Evolutionary conservation across 2,888 invertebrate genomes (phyloP).

Genomic region (Epsilonema sp.): DNA sequence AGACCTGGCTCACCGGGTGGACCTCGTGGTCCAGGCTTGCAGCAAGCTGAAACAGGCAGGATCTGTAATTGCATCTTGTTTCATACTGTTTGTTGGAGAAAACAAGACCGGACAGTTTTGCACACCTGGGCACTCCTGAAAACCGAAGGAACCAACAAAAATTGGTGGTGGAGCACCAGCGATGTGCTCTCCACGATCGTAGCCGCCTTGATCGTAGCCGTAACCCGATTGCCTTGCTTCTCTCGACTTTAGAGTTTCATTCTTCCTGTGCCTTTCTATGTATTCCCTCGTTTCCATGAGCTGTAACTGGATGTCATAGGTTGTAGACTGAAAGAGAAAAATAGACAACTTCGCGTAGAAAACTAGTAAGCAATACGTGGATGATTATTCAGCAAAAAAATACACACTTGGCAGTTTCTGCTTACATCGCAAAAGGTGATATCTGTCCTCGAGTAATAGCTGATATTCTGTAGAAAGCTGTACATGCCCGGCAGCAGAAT

Average conservation of each 20-base stretch:
- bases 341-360: too few species aligned
- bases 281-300: slow-evolving; percentile 15
- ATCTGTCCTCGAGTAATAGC: slow-evolving; percentile 18
- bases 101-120: neutral
- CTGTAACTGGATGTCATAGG: slow-evolving; percentile 20
- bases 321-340: too few species aligned
- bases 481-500: slow-evolving; percentile 24
- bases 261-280: neutral
- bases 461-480: slow-evolving; percentile 23
- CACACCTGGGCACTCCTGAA: slow-evolving; percentile 26
- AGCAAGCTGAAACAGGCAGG: slow-evolving; percentile 18
- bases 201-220: too few species aligned
- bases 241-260: too few species aligned
- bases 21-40: slow-evolving; percentile 23
- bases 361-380: too few species aligned
- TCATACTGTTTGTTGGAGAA: neutral
- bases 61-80: neutral
- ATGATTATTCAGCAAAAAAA: too few species aligned
- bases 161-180: slow-evolving; percentile 12
- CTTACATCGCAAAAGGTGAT: slow-evolving; percentile 24
- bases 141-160: slow-evolving; percentile 21
- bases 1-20: slow-evolving; percentile 20
- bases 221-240: neutral
- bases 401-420: too few species aligned
- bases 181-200: slow-evolving; percentile 9